Evolutionary conservation across 2,888 invertebrate genomes (phyloP).

Genomic region (Phengaris alcon): DNA sequence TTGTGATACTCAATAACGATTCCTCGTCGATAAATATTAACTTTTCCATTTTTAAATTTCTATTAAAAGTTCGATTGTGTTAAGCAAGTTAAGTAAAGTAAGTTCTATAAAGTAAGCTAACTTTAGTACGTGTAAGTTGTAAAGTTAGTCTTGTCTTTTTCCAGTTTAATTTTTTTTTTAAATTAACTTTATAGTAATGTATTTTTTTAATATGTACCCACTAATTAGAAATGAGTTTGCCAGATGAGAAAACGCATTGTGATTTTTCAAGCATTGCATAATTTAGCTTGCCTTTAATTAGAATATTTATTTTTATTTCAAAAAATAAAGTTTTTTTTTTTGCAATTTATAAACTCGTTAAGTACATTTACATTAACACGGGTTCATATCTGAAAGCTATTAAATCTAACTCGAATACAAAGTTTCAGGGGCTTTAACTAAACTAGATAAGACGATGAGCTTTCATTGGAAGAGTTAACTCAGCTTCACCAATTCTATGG

Average conservation of each 20-base stretch:
- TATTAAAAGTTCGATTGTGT: conserved; percentile 19
- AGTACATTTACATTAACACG: background rate
- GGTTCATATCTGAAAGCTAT: background rate
- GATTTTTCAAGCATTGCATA: background rate
- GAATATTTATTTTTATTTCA: background rate
- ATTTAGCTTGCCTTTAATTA: background rate
- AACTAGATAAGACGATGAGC: background rate
- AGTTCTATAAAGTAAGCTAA: background rate
- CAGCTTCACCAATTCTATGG: conserved; percentile 8
- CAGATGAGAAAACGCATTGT: background rate
- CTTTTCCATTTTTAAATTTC: conserved; percentile 24
- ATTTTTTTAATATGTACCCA: background rate
- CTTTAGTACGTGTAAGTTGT: background rate
- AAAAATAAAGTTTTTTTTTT: background rate
- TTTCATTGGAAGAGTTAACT: conserved; percentile 23
- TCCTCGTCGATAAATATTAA: conserved; percentile 25
- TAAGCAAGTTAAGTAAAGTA: background rate
- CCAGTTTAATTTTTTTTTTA: background rate
- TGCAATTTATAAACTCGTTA: background rate
- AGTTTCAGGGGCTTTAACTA: background rate
- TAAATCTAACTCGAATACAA: background rate
- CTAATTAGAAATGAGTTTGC: background rate
- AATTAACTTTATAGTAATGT: background rate
- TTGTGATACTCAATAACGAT: conserved; percentile 48
- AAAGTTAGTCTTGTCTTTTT: background rate